Evolutionary conservation across 2,113 vertebrate species (phyloP).

Genomic region (Peromyscus californicus): DNA sequence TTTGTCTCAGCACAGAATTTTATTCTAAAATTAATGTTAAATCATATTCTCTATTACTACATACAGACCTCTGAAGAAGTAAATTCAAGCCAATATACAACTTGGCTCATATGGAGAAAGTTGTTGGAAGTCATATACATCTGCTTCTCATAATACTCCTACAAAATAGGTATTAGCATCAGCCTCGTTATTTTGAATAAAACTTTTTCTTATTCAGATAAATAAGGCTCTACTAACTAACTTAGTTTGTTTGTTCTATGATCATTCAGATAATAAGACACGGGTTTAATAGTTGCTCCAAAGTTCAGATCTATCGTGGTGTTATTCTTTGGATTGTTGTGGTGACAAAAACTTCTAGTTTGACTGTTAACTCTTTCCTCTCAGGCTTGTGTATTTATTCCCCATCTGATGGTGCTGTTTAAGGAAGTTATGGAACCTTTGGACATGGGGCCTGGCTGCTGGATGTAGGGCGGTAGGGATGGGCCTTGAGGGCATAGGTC

Average conservation of each 20-base stretch:
- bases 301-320: not conserved
- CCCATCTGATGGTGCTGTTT: not conserved
- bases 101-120: not conserved
- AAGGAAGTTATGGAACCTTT: not conserved
- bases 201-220: not conserved
- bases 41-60: conserved; percentile 26
- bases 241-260: not conserved
- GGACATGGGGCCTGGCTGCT: not conserved
- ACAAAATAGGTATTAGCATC: not conserved
- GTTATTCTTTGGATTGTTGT: not conserved
- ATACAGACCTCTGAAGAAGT: conserved; percentile 15
- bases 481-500: not conserved
- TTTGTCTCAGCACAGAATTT: not conserved
- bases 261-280: not conserved
- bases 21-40: conserved; percentile 54
- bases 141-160: conserved; percentile 8
- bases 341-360: not conserved
- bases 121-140: not conserved
- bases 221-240: not conserved
- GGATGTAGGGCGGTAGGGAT: not conserved
- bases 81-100: conserved; percentile 28
- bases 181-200: not conserved
- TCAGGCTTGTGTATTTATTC: not conserved
- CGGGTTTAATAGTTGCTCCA: conserved; percentile 16
- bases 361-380: not conserved